These are phyloP conservation scores for Baryphthengus martii DNA, from an alignment of 2,113 vertebrate species.

Conservation along the genomic window DNA sequence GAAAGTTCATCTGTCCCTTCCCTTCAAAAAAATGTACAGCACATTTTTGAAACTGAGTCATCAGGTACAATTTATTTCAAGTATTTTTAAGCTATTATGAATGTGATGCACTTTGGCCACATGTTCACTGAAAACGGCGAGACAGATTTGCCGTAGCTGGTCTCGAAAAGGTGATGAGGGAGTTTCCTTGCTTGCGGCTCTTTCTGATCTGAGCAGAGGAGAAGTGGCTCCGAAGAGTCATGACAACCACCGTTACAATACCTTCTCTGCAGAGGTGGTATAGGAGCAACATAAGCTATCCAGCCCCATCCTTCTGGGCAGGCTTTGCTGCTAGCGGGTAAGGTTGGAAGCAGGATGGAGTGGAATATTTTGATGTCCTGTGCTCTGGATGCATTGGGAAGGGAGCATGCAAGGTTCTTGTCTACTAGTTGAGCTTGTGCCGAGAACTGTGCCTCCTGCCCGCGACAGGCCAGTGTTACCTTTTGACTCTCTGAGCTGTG, in stretches of 20 bases:
- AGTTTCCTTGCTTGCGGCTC: neutral
- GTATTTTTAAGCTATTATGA: neutral
- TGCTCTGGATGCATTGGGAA: neutral
- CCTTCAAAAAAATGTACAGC: slow-evolving; percentile 13
- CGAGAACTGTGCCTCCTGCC: neutral
- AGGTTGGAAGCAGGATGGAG: neutral
- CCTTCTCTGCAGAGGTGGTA: neutral
- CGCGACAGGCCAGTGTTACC: neutral
- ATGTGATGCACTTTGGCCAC: neutral
- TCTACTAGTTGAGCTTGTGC: neutral
- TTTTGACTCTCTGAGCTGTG: neutral
- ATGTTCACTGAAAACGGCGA: neutral
- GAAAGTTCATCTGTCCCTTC: slow-evolving; percentile 7
- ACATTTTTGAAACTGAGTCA: slow-evolving; percentile 23
- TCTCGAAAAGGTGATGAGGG: neutral
- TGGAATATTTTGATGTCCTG: neutral
- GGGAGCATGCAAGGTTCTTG: neutral
- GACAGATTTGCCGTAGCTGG: neutral
- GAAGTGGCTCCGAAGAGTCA: neutral
- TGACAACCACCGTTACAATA: neutral
- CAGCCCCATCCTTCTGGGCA: neutral
- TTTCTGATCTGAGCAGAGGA: neutral
- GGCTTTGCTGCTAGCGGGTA: neutral
- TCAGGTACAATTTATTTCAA: slow-evolving; percentile 13
- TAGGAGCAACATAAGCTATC: neutral